Evolutionary conservation across 2,888 invertebrate genomes (phyloP).

Genomic region (Phanerotoma sp.): DNA sequence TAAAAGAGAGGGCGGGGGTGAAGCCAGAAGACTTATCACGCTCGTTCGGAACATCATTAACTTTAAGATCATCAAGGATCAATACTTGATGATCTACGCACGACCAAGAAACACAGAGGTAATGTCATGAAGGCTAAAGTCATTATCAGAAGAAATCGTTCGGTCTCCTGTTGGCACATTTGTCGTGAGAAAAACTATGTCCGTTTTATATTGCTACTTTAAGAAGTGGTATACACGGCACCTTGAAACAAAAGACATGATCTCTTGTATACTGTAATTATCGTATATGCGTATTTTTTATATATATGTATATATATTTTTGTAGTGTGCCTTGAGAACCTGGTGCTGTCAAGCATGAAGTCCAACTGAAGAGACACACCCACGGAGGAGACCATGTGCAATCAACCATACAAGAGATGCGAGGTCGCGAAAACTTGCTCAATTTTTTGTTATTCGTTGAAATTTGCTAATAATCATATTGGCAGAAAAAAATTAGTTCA

Average conservation of each 20-base stretch:
- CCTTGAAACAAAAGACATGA: slow-evolving; percentile 17
- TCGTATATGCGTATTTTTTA: slow-evolving; percentile 2
- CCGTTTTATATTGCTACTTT: slow-evolving; percentile 7
- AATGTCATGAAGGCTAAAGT: slow-evolving; percentile 42
- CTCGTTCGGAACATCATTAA: slow-evolving; percentile 11
- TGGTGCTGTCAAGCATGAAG: slow-evolving; percentile 13
- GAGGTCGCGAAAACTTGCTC: neutral
- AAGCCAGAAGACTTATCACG: slow-evolving; percentile 7
- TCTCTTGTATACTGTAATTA: slow-evolving; percentile 9
- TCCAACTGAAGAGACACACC: slow-evolving; percentile 11
- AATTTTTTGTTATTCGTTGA: neutral
- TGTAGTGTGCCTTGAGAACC: neutral
- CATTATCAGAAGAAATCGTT: slow-evolving; percentile 37
- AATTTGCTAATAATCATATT: too few species aligned
- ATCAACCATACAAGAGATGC: slow-evolving; percentile 2
- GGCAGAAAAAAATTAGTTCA: too few species aligned
- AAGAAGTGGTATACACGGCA: slow-evolving; percentile 5
- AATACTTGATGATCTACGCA: slow-evolving; percentile 30
- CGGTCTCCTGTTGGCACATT: neutral
- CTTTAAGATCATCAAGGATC: slow-evolving; percentile 11
- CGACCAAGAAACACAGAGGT: slow-evolving; percentile 28
- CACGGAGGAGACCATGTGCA: neutral
- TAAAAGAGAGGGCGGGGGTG: slow-evolving; percentile 13
- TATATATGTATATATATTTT: neutral
- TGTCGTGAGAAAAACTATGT: slow-evolving; percentile 17